These are phyloP conservation scores for Antennarius striatus DNA, from an alignment of 2,113 vertebrate genomes.

Conservation along the genomic window DNA sequence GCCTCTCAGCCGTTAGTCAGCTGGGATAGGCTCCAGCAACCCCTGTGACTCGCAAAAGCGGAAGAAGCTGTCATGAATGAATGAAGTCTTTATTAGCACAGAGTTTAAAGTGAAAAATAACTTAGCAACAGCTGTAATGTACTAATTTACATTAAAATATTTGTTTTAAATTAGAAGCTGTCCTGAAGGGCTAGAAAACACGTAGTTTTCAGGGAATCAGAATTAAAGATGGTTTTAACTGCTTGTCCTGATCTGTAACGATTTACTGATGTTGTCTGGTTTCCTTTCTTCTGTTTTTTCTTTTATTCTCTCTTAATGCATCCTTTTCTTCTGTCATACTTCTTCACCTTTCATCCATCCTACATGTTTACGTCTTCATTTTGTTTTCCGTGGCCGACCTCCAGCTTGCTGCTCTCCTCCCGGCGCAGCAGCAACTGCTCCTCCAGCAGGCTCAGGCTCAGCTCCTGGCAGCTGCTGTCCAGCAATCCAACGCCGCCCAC, in stretches of 20 bases:
- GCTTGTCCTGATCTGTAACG: conserved; percentile 39
- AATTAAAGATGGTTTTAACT: conserved; percentile 15
- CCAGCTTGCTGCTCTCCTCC: conserved; percentile 88
- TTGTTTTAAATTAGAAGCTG: not conserved
- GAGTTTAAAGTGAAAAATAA: too few species aligned
- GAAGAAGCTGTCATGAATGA: too few species aligned
- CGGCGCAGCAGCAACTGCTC: conserved; percentile 89
- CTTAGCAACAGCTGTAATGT: not conserved
- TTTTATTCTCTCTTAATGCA: not conserved
- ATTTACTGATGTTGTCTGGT: not conserved
- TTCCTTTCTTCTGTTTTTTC: conserved; percentile 16
- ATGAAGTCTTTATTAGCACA: too few species aligned
- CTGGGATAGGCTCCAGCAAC: too few species aligned
- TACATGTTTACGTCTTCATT: conserved; percentile 12
- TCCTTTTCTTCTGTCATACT: not conserved
- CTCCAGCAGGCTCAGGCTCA: conserved; percentile 91
- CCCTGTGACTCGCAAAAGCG: too few species aligned
- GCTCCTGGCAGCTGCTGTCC: conserved; percentile 88
- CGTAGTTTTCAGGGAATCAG: conserved; percentile 3
- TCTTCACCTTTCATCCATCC: not conserved
- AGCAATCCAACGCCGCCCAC: conserved; percentile 85
- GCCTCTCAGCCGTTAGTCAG: too few species aligned
- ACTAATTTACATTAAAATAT: not conserved
- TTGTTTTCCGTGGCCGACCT: not conserved
- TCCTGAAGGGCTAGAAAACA: not conserved